These are phyloP conservation scores for Poeciliopsis prolifica DNA, from an alignment of 2,113 vertebrate genomes.

Conservation along the genomic window DNA sequence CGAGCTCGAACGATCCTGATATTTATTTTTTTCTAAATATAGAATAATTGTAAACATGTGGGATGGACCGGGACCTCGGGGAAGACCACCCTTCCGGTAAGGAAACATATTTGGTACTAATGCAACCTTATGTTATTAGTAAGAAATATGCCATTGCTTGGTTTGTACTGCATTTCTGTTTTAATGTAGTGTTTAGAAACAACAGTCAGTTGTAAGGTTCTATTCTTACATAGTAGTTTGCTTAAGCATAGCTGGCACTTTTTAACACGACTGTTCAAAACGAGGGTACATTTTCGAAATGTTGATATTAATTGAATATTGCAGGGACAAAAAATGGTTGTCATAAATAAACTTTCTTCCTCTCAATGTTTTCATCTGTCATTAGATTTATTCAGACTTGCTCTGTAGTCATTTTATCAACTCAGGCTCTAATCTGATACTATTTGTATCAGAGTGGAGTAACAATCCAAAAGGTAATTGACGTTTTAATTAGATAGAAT, in stretches of 20 bases:
- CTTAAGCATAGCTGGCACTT: too few relatives aligned
- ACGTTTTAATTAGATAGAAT: not conserved
- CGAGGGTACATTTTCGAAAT: not conserved
- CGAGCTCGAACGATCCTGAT: not conserved
- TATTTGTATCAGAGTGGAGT: not conserved
- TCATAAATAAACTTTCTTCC: not conserved
- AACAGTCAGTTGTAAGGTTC: not conserved
- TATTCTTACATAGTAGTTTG: not conserved
- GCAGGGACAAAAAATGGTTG: not conserved
- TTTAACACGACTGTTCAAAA: too few relatives aligned
- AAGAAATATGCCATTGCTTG: not conserved
- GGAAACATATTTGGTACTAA: conserved; percentile 13
- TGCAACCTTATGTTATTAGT: not conserved
- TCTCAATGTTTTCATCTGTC: not conserved
- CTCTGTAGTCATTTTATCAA: not conserved
- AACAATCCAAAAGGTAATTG: not conserved
- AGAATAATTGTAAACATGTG: conserved; percentile 83
- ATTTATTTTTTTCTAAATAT: conserved; percentile 19
- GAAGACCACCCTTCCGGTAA: conserved; percentile 92
- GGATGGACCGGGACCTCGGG: conserved; percentile 90
- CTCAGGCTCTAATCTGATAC: not conserved
- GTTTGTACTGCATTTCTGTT: not conserved
- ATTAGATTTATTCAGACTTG: not conserved
- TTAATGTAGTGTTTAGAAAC: too few relatives aligned
- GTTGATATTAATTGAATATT: not conserved